These are phyloP conservation scores for Rhagoletis zephyria DNA, from an alignment of 1,140 invertebrate genomes.

Conservation along the genomic window DNA sequence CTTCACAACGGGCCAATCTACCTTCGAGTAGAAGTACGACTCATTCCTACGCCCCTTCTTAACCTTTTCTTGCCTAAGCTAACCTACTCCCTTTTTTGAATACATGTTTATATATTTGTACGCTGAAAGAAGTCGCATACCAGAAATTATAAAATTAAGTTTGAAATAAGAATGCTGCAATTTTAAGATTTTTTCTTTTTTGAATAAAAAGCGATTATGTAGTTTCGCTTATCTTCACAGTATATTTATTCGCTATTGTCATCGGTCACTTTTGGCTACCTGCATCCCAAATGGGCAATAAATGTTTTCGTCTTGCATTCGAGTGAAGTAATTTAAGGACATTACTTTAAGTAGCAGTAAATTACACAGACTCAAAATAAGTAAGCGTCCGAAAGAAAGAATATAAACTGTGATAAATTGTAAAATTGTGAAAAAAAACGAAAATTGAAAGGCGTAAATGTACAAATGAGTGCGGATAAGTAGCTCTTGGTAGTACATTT, in stretches of 20 bases:
- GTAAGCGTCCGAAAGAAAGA: not conserved
- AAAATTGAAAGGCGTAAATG: not conserved
- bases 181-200: not conserved
- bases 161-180: too few relatives aligned
- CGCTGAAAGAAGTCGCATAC: too few relatives aligned
- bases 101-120: too few relatives aligned
- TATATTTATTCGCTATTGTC: not conserved
- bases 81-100: too few relatives aligned
- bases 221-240: not conserved
- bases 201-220: not conserved
- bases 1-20: too few relatives aligned
- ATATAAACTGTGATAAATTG: not conserved
- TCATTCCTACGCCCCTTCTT: too few relatives aligned
- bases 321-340: not conserved
- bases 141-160: too few relatives aligned
- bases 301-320: not conserved
- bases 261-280: slow-evolving; percentile 7
- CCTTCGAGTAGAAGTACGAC: too few relatives aligned
- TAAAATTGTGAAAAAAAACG: not conserved
- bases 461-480: not conserved
- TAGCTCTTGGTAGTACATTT: not conserved
- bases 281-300: slow-evolving; percentile 3
- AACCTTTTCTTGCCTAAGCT: too few relatives aligned
- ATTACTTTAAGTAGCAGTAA: not conserved
- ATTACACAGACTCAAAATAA: not conserved